Base-by-base conservation (phyloP, 1,140 invertebrate species). In the Heliconius melpomene region DNA sequence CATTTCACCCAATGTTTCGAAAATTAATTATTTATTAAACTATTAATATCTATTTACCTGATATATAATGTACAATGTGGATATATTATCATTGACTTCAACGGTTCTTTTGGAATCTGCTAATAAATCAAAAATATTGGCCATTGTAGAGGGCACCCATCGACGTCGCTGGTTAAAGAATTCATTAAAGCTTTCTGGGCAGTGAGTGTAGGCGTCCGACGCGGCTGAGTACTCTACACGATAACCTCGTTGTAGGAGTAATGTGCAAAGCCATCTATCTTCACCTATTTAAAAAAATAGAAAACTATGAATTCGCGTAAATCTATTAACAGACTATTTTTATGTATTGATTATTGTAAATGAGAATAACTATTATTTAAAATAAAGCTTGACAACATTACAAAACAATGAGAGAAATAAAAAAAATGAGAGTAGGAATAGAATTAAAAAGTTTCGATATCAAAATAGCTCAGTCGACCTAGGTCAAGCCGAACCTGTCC, bases 161-260 rank as follows among this genome's bases (percentile, higher is more conserved):
- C 98, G 96, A 79, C 98, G 96, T 32, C 98, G 96, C 91, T 99
- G 98, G 90, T 99, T 99, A 95, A 98, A 99, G 93, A 99, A 99
- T 92, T 99, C 98, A 81, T 98, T 98, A 90, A 99, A 99, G 38
- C 97, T 97, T 96, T 99, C 99, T 0, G 98, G 98, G 72, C 97
- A 98, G 87, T 99, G 98, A 32, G 99, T 99, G 92, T 99, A 98
- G 36, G 99, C 98, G 90, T 99, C 99, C 16, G 98, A 98, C 23
- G 99, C 99, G 85, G 99, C 99, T 70, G 98, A 99, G 91, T 99
- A 99, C 94, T 99, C 99, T 26, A 99, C 98, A 73, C 99, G 96
- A 93, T 99, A 99, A 3, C 99, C 99, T 94, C 99, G 95, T 94
- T 99, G 98, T 29, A 99, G 93, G 0, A 99, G 94, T 29, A 99